Base-by-base conservation (phyloP, 2,888 invertebrate genomes). In the Coremacera marginata region DNA sequence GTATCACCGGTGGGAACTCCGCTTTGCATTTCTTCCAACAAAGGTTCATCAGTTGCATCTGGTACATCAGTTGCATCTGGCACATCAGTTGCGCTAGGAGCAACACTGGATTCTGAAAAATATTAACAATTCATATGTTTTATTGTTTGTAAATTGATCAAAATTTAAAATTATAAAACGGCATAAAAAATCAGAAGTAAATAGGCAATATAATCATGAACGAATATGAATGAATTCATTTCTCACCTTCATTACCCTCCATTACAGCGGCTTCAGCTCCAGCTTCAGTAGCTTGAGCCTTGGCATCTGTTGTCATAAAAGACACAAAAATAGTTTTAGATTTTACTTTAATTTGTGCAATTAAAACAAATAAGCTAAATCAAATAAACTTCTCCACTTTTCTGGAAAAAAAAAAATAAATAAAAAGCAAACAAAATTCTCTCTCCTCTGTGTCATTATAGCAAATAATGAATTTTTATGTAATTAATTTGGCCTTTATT, bases 1-100 rank as follows among this genome's bases (percentile, higher is more conserved):
- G 75, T 72, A 37, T 89, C 89, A 0, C 88, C 88, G 3, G 80
- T 78, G 0, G 80, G 80, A 1, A 80, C 79, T 37, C 82, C 82
- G 22, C 81, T 78, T 4, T 83, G 81, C 49, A 90, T 84, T 80
- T 92, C 92, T 57, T 92, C 92, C 0, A 84, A 79, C 3, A 83
- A 78, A 0, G 87, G 86, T 78, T 89, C 89, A 72, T 89, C 82
- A 81, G 79, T 74, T 74, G 52, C 65, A 71, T 78, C 79, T 34
- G 77, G 63, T 71, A 75, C 77, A 67, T 77, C 71, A 9, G 44
- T 60, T 9, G 65, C 37, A 71, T 78, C 79, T 34, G 77, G 63
- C 68, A 75, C 77, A 67, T 77, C 71, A 9, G 44, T 60, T 9
- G 65, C 37, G 16, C 62, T 75, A n/a, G 72, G 63, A 14, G 68